Evolutionary conservation across 2,797 vertebrate species (phyloP).

Genomic region (Pygocentrus nattereri): DNA sequence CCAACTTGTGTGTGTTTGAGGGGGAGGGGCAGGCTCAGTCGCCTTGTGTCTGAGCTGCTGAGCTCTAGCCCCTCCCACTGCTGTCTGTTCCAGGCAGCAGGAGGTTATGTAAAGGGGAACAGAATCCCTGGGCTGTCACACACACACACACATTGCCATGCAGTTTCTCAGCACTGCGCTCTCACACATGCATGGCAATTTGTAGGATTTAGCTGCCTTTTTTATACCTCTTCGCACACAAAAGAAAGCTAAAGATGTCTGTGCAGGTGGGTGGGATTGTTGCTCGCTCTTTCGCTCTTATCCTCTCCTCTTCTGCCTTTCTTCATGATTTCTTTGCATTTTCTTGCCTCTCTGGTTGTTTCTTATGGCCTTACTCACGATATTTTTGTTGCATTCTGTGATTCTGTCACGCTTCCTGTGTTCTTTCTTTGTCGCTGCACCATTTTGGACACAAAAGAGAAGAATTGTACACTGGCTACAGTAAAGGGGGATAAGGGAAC

Average conservation of each 20-base stretch:
- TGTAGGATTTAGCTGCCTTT: slow-evolving; percentile 61
- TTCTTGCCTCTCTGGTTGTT: neutral
- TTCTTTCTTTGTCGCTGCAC: slow-evolving; percentile 67
- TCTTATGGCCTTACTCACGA: neutral
- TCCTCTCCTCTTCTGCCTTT: slow-evolving; percentile 47
- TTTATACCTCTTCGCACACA: slow-evolving; percentile 10
- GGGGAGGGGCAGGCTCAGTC: slow-evolving; percentile 51
- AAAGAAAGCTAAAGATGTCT: slow-evolving; percentile 40
- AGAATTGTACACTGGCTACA: slow-evolving; percentile 36
- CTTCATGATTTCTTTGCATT: slow-evolving; percentile 13
- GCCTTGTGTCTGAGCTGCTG: slow-evolving; percentile 48
- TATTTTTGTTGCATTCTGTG: neutral
- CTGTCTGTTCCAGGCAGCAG: slow-evolving; percentile 55
- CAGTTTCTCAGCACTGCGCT: slow-evolving; percentile 43
- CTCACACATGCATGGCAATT: slow-evolving; percentile 36
- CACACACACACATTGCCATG: slow-evolving; percentile 26
- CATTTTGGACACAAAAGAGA: slow-evolving; percentile 80
- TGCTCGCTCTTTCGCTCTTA: slow-evolving; percentile 28
- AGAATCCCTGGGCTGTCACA: slow-evolving; percentile 64
- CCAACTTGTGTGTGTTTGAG: slow-evolving; percentile 5
- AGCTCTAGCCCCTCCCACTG: slow-evolving; percentile 51
- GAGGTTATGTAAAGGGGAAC: slow-evolving; percentile 83
- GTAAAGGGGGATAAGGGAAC: slow-evolving; percentile 64
- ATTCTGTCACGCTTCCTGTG: neutral
- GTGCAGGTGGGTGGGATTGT: slow-evolving; percentile 68